Evolutionary conservation across 1,140 invertebrate genomes (phyloP), one percentile per base, ranked within the genome.

Genomic region (Magallana angulata): DNA sequence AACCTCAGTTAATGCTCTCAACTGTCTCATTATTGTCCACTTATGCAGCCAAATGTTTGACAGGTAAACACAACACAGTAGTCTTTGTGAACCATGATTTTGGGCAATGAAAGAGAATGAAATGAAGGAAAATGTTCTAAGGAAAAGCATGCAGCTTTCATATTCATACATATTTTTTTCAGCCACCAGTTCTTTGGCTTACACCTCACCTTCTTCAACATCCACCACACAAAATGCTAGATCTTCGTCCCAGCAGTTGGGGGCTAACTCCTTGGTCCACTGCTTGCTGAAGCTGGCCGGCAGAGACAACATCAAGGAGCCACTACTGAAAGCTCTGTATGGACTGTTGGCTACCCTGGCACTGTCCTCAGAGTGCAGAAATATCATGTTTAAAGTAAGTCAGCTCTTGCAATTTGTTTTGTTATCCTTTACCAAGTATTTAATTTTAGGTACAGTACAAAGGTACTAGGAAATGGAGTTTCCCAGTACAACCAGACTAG

Each of bases 371-470:
- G 94, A 94, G 80, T 94, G 94, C 85, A 90, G 93, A 48, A 93
- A 91, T 59, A 92, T 94, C 30, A 89, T 94, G n/a, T 94, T 92
- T 90, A 94, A 94, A 92, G 94, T 94, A 64, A 62, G 89, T 87
- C 80, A 57, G 3, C 24, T 56, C 18, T 2, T 64, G 62, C 18
- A 24, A 24, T 24, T 48, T 48, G 36, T 48, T 48, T 48, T 48
- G 36, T 48, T 48, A 5, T 4, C 2, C 36, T 48, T 48, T 48
- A 4, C 36, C 5, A 4, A 48, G 36, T 48, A 48, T 48, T 48
- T 2, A 48, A 48, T 48, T 48, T 48, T 48, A 48, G 36, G 36
- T 48, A 48, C 5, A 5, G 36, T 48, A 48, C 36, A 4, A 48
- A 48, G 24, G 24, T 24, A 48, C 36, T 24, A 24, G 24, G 24